phyloP scores from a whole-genome alignment of 2,113 vertebrate genomes.

The Hiodon tergisus region DNA sequence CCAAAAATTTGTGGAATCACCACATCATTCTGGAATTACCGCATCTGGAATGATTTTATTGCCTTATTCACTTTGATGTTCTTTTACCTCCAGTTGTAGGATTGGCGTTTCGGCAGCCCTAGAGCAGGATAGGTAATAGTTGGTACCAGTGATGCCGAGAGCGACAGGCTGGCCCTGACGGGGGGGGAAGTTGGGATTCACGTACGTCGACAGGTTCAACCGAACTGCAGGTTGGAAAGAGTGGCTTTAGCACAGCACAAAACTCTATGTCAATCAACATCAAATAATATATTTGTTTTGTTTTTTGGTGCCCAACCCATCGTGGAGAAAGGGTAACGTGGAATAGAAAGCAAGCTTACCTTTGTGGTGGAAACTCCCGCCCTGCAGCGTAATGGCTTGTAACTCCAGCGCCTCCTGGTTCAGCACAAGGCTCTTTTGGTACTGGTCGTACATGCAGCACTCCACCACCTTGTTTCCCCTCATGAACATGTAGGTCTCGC shows the following conservation, averaged over 20 bases:
- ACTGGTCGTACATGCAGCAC: constrained; percentile 31
- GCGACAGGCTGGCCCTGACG: constrained; percentile 12
- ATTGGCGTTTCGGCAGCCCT: not conserved
- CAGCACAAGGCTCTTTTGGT: constrained; percentile 34
- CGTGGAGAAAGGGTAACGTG: not conserved
- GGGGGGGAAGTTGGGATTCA: accelerated
- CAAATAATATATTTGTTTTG: too few species aligned
- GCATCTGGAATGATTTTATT: not conserved
- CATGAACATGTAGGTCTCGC: not conserved
- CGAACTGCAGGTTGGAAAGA: constrained; percentile 32
- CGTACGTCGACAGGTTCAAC: constrained; percentile 40
- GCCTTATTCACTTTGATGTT: not conserved
- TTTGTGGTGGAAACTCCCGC: constrained; percentile 15
- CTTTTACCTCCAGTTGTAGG: constrained; percentile 47
- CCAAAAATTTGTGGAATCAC: too few species aligned
- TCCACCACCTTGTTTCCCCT: not conserved
- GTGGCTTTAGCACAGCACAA: too few species aligned
- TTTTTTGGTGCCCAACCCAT: too few species aligned
- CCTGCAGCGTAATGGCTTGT: constrained; percentile 44
- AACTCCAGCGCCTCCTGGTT: not conserved
- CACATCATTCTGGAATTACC: too few species aligned
- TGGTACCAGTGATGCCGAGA: constrained; percentile 34
- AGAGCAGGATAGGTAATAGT: constrained; percentile 41
- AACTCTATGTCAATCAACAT: too few species aligned
- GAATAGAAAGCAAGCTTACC: constrained; percentile 32